A percentile compares a stretch with the other conserved stretches of the same genome.
Conservation (phyloP, 2,797 vertebrate species). For the Alosa sapidissima region DNA sequence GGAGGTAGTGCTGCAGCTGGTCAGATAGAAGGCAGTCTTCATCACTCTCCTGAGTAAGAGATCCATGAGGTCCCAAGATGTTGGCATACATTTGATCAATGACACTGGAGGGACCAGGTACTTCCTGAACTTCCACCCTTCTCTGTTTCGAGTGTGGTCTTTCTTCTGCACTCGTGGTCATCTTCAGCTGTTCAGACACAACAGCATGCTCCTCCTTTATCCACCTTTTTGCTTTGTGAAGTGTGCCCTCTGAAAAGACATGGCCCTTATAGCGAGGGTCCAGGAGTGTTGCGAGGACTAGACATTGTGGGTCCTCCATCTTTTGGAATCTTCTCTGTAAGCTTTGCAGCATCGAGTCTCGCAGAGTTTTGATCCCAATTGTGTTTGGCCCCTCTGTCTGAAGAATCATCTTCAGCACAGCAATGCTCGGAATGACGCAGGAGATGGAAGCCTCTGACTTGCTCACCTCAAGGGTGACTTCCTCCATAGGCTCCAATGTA, state of each 20-base stretch:
- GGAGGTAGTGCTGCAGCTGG: slow-evolving; percentile 38
- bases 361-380: slow-evolving; percentile 24
- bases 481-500: slow-evolving; percentile 32
- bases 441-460: slow-evolving; percentile 32
- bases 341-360: slow-evolving; percentile 31
- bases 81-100: too few relatives aligned
- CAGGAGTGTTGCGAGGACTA: slow-evolving; percentile 42
- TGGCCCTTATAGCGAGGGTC: slow-evolving; percentile 43
- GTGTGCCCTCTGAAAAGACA: slow-evolving; percentile 39
- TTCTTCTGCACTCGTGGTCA: too few relatives aligned
- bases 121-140: too few relatives aligned
- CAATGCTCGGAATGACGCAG: slow-evolving; percentile 34
- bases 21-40: too few relatives aligned
- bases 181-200: too few relatives aligned
- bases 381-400: slow-evolving; percentile 30
- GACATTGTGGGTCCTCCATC: slow-evolving; percentile 30
- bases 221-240: slow-evolving; percentile 43
- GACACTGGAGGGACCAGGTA: too few relatives aligned
- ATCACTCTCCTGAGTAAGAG: too few relatives aligned
- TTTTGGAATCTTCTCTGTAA: slow-evolving; percentile 31
- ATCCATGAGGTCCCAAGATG: too few relatives aligned
- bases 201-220: too few relatives aligned
- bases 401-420: slow-evolving; percentile 39
- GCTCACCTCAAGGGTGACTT: slow-evolving; percentile 38
- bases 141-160: too few relatives aligned